A percentile compares a stretch with the other conserved stretches of the same genome.
Evolutionary conservation across 1,140 invertebrate genomes (phyloP).

Genomic region (Brachionus paranguensis): DNA sequence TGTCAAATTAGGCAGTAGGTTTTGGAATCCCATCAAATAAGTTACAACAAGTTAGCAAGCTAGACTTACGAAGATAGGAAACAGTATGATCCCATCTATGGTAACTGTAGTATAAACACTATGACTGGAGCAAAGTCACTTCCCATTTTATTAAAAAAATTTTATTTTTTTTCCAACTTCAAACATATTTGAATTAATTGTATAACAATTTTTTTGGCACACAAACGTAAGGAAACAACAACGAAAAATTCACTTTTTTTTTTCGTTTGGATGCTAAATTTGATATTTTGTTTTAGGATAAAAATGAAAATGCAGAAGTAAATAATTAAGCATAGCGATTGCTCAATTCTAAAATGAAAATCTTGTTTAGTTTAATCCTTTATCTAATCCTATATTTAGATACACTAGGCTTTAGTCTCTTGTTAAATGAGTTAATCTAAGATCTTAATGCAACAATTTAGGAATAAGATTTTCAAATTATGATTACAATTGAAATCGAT

Average conservation of each 20-base stretch:
- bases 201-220: not conserved
- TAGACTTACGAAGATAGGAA: too few relatives aligned
- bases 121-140: too few relatives aligned
- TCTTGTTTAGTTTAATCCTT: not conserved
- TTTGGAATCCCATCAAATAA: too few relatives aligned
- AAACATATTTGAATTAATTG: not conserved
- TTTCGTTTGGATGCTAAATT: not conserved
- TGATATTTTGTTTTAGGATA: not conserved
- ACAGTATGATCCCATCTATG: too few relatives aligned
- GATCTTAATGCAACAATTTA: not conserved
- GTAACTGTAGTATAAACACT: too few relatives aligned
- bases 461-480: not conserved
- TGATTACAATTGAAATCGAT: not conserved
- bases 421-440: not conserved
- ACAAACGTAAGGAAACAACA: too few relatives aligned
- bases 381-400: slow-evolving; percentile 1
- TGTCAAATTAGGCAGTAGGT: not conserved
- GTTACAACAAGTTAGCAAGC: too few relatives aligned
- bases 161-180: not conserved
- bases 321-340: not conserved
- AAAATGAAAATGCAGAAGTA: not conserved
- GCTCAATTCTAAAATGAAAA: not conserved
- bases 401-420: not conserved
- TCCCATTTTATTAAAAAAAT: too few relatives aligned
- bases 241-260: not conserved